A percentile compares a stretch with the other conserved stretches of the same genome.
phyloP scores from a whole-genome alignment of 2,113 vertebrate species.

The Gavia stellata region DNA sequence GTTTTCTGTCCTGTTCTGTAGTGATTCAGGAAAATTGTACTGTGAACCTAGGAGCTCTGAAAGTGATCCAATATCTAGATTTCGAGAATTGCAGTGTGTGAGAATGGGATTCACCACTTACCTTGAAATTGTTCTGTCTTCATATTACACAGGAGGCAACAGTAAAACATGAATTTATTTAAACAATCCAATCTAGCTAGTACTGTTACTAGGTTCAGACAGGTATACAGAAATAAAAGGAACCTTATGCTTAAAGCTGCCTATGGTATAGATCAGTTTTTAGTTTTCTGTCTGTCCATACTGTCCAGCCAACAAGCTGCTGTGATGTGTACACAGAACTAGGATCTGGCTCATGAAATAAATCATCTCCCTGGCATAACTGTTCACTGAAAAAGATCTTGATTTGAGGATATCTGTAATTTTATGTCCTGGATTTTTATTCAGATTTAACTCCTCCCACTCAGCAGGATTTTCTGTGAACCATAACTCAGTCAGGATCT shows the following conservation, averaged over 20 bases:
- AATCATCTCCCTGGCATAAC: background rate
- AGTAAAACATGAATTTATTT: background rate
- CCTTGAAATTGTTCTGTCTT: background rate
- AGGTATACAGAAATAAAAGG: background rate
- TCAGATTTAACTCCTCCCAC: background rate
- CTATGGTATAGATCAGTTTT: background rate
- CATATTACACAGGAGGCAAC: background rate
- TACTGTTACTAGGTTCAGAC: background rate
- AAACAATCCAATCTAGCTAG: background rate
- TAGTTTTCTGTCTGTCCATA: background rate
- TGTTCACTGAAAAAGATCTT: background rate
- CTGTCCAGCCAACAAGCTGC: background rate
- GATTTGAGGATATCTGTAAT: background rate
- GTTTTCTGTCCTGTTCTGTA: background rate
- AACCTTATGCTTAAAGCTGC: background rate
- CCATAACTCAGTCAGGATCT: background rate
- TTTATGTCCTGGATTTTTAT: background rate
- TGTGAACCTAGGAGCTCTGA: background rate
- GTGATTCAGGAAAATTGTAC: background rate
- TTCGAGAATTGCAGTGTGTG: background rate
- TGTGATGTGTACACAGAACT: background rate
- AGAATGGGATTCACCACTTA: background rate
- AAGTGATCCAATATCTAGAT: background rate
- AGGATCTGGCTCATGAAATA: background rate
- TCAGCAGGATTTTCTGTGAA: background rate